A percentile compares a stretch with the other conserved stretches of the same genome.
These are phyloP conservation scores for Thomomys bottae DNA, from an alignment of 2,113 vertebrate species.

Conservation along the genomic window DNA sequence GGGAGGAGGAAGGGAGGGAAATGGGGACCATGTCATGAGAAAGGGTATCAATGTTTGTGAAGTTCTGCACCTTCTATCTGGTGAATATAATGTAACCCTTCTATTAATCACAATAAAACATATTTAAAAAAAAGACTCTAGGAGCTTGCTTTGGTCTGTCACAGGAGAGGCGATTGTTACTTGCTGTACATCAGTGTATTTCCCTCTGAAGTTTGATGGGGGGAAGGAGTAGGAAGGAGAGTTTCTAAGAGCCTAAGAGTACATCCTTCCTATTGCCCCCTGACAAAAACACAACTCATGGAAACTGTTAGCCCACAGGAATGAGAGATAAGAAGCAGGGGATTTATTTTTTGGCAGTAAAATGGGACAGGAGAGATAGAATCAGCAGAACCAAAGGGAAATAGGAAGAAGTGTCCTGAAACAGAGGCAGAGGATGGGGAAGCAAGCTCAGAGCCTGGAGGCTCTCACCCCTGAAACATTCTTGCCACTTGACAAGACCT, in stretches of 20 bases:
- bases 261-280: background rate
- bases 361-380: background rate
- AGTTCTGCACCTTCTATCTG: too few species aligned
- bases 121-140: too few species aligned
- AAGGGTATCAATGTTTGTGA: too few species aligned
- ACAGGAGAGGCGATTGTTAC: background rate
- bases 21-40: too few species aligned
- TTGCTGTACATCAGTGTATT: background rate
- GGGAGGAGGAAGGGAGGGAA: too few species aligned
- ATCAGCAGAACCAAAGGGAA: background rate
- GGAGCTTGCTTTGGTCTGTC: background rate
- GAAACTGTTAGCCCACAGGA: background rate
- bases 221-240: background rate
- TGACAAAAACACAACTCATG: background rate
- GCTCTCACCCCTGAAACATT: background rate
- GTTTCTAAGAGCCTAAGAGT: background rate
- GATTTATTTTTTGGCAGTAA: background rate
- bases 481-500: background rate
- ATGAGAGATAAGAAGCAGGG: background rate
- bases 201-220: background rate
- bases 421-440: background rate
- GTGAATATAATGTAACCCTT: too few species aligned
- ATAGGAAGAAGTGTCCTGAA: too few species aligned
- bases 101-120: too few species aligned
- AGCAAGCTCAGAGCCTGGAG: rapidly evolving